A percentile compares a stretch with the other conserved stretches of the same genome.
phyloP scores from a whole-genome alignment of 2,888 invertebrate species.

The Melieria picta region DNA sequence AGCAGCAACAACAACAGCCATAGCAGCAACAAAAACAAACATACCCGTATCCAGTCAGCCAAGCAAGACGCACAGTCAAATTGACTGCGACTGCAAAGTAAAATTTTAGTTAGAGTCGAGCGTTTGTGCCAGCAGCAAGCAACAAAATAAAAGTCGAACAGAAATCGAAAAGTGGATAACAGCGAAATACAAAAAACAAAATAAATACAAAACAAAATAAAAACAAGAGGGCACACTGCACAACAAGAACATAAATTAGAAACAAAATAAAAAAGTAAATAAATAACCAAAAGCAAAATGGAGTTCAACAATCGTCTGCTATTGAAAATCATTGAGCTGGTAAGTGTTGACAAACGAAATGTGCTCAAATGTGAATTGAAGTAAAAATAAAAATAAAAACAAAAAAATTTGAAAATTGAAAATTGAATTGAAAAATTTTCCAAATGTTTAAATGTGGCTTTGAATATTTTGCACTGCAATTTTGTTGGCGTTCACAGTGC shows the following conservation, averaged over 20 bases:
- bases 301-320: slow-evolving; percentile 63
- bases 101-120: slow-evolving; percentile 25
- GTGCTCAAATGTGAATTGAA: not conserved
- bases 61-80: slow-evolving; percentile 15
- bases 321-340: slow-evolving; percentile 64
- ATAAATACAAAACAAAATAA: not conserved
- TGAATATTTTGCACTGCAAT: not conserved
- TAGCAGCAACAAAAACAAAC: not conserved
- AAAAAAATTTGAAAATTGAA: not conserved
- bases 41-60: not conserved
- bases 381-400: no score
- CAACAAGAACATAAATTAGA: not conserved
- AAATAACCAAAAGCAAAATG: slow-evolving; percentile 47
- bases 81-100: not conserved
- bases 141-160: not conserved
- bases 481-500: no score
- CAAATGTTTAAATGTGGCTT: not conserved
- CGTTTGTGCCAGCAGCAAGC: slow-evolving; percentile 14
- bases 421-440: not conserved
- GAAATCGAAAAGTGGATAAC: not conserved
- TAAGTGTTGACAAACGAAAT: slow-evolving; percentile 47
- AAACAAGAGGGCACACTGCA: not conserved
- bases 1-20: no score
- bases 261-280: slow-evolving; percentile 7
- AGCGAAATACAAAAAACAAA: not conserved